Evolutionary conservation across 2,113 vertebrate species (phyloP).

Genomic region (Calonectris borealis): DNA sequence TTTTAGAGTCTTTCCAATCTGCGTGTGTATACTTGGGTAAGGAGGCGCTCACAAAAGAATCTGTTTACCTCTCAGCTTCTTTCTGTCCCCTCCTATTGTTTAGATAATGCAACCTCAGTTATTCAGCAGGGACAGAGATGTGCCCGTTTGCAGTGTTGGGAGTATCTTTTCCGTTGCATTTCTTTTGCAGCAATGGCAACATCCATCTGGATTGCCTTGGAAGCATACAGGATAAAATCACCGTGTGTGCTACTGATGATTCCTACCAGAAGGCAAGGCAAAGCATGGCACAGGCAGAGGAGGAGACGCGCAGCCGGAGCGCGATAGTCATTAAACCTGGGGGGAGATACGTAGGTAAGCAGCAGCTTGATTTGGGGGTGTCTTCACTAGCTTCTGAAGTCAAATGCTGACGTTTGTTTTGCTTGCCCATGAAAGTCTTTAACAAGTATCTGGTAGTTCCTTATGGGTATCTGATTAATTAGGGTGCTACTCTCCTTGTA

Average conservation of each 20-base stretch:
- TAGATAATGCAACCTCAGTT: background rate
- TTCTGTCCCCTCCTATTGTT: background rate
- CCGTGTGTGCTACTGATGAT: constrained; percentile 94
- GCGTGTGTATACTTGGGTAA: background rate
- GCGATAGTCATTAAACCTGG: constrained; percentile 96
- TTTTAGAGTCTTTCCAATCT: background rate
- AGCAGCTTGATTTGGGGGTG: background rate
- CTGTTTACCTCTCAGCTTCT: background rate
- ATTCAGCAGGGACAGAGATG: background rate
- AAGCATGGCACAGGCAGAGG: constrained; percentile 94
- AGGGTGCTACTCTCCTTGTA: background rate
- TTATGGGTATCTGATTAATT: fast-evolving
- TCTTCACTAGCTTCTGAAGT: background rate
- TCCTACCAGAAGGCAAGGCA: constrained; percentile 97
- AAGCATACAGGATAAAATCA: constrained; percentile 97
- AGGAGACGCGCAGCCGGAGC: constrained; percentile 92
- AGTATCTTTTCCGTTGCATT: background rate
- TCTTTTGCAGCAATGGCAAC: constrained; percentile 82
- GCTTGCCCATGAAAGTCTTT: background rate
- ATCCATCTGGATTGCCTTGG: constrained; percentile 94
- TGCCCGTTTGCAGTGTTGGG: background rate
- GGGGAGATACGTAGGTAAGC: constrained; percentile 90
- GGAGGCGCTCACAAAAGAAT: background rate
- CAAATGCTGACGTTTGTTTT: background rate
- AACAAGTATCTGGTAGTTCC: background rate